phyloP scores from a whole-genome alignment of 2,113 vertebrate species.

The Lanius ludovicianus region DNA sequence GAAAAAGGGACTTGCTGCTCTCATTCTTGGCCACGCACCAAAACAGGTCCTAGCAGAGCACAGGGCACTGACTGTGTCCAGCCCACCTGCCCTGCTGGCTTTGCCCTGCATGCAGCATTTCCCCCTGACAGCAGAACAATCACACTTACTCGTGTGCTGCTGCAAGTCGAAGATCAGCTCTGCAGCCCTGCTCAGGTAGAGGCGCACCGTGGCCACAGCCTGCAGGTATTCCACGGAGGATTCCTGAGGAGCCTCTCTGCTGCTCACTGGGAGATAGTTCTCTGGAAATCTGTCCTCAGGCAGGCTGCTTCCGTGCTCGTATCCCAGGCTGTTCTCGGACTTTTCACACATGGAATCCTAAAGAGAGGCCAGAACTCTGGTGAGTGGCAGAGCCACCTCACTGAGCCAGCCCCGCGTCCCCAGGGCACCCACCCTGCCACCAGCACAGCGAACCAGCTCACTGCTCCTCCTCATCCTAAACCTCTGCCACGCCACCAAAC shows the following conservation, averaged over 20 bases:
- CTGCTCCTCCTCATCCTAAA: background rate
- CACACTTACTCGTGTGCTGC: slow-evolving; percentile 2
- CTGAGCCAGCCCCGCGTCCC: background rate
- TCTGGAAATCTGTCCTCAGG: slow-evolving; percentile 68
- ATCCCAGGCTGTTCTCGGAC: slow-evolving; percentile 60
- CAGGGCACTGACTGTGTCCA: background rate
- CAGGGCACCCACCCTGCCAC: background rate
- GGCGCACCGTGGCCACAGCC: slow-evolving; percentile 80
- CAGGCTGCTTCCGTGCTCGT: slow-evolving; percentile 19
- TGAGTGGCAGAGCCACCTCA: background rate
- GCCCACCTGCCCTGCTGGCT: background rate
- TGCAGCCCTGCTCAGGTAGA: slow-evolving; percentile 81
- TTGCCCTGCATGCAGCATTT: background rate
- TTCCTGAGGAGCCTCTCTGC: background rate
- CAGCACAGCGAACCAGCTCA: background rate
- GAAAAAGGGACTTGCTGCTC: background rate
- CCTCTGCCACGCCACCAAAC: background rate
- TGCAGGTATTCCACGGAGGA: slow-evolving; percentile 81
- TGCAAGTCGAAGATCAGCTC: slow-evolving; percentile 67
- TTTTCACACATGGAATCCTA: slow-evolving; percentile 90
- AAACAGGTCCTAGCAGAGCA: background rate
- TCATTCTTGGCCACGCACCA: rapidly evolving
- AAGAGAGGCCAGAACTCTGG: background rate
- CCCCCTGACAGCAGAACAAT: background rate
- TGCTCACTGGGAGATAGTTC: background rate